phyloP scores from a whole-genome alignment of 2,797 vertebrate genomes.

The Choloepus didactylus region DNA sequence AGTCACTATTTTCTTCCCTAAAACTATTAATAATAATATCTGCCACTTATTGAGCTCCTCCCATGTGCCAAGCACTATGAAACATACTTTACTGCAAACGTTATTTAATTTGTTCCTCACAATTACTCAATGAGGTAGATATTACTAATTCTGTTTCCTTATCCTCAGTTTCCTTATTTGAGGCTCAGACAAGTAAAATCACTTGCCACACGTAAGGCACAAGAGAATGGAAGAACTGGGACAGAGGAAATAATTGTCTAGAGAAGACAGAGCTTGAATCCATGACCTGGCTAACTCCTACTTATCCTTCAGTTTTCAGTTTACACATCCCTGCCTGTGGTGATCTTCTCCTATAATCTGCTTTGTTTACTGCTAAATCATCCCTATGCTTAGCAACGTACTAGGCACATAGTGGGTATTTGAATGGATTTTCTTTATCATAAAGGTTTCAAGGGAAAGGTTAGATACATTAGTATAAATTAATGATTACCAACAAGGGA shows the following conservation, averaged over 20 bases:
- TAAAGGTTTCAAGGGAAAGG: neutral
- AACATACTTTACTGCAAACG: neutral
- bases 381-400: neutral
- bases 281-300: neutral
- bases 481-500: neutral
- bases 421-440: neutral
- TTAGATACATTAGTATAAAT: neutral
- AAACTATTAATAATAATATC: neutral
- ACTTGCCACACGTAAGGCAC: neutral
- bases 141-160: neutral
- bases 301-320: neutral
- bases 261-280: neutral
- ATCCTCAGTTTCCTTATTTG: no score
- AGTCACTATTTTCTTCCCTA: neutral
- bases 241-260: neutral
- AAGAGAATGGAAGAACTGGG: neutral
- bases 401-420: neutral
- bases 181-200: neutral
- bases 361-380: neutral
- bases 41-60: neutral
- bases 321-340: neutral
- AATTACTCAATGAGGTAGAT: neutral
- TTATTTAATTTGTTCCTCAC: neutral
- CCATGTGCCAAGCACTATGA: no score
- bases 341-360: neutral